A percentile compares a stretch with the other conserved stretches of the same genome.
These are phyloP conservation scores for Lasioglossum malachurum DNA, from an alignment of 2,888 invertebrate genomes.

Conservation along the genomic window DNA sequence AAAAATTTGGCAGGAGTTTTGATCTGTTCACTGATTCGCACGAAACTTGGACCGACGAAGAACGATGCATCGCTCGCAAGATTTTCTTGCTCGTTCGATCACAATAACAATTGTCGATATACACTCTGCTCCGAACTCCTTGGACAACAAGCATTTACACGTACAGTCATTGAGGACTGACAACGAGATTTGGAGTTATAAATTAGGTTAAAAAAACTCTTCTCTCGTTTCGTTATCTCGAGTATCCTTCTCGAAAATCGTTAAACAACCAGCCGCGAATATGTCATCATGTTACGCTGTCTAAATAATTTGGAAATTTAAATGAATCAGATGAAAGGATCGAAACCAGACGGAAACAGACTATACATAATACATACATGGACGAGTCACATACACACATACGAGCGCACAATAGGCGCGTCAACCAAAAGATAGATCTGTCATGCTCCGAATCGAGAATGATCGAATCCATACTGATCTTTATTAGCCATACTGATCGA, in stretches of 20 bases:
- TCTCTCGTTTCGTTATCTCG: not conserved
- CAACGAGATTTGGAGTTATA: not conserved
- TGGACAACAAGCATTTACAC: not conserved
- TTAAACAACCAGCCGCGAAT: not conserved
- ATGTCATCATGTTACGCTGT: not conserved
- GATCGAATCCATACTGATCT: no score
- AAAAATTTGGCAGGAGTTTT: constrained; percentile 19
- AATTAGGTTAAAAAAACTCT: constrained; percentile 10
- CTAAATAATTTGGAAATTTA: not conserved
- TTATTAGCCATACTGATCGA: no score
- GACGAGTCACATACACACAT: not conserved
- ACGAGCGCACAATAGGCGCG: not conserved
- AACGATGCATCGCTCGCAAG: constrained; percentile 26
- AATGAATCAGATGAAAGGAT: not conserved
- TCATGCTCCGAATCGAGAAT: not conserved
- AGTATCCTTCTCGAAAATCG: not conserved
- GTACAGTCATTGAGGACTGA: not conserved
- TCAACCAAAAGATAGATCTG: not conserved
- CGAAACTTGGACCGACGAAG: not conserved
- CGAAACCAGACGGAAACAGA: not conserved
- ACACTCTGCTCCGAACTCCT: not conserved
- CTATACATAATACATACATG: not conserved
- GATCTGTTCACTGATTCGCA: constrained; percentile 9
- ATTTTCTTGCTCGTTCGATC: constrained; percentile 3
- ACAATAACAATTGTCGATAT: not conserved